Conservation (phyloP, 2,797 vertebrate species). For the Anas bahamensis region DNA sequence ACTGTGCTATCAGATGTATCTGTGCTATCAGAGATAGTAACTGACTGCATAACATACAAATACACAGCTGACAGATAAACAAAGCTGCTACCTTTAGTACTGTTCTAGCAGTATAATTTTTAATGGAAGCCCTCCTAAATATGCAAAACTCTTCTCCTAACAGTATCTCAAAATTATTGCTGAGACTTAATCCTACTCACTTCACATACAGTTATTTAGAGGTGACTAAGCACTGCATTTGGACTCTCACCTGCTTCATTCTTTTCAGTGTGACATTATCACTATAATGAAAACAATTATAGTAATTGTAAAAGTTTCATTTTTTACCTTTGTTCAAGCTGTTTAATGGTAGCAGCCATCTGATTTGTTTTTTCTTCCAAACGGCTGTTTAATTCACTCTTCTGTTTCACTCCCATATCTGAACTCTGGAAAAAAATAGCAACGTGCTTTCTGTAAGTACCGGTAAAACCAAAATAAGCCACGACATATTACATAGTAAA, state of each 20-base stretch:
- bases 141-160: neutral
- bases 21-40: too few species aligned
- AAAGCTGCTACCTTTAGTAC: neutral
- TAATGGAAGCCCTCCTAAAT: neutral
- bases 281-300: neutral
- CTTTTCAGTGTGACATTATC: neutral
- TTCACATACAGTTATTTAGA: rapidly evolving
- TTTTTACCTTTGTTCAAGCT: conserved; percentile 94
- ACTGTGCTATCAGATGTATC: neutral
- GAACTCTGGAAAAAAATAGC: conserved; percentile 80
- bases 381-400: conserved; percentile 91
- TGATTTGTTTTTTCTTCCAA: conserved; percentile 97
- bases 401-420: conserved; percentile 92
- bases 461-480: neutral
- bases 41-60: rapidly evolving
- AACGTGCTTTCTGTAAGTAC: rapidly evolving
- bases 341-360: conserved; percentile 95
- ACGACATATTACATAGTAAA: rapidly evolving
- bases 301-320: neutral
- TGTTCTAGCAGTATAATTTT: neutral
- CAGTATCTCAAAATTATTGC: neutral
- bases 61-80: neutral
- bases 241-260: rapidly evolving
- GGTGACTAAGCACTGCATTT: neutral
- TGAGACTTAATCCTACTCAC: neutral